Base-by-base conservation (phyloP, 2,888 invertebrate species). In the Gisinianus flammeolus region DNA sequence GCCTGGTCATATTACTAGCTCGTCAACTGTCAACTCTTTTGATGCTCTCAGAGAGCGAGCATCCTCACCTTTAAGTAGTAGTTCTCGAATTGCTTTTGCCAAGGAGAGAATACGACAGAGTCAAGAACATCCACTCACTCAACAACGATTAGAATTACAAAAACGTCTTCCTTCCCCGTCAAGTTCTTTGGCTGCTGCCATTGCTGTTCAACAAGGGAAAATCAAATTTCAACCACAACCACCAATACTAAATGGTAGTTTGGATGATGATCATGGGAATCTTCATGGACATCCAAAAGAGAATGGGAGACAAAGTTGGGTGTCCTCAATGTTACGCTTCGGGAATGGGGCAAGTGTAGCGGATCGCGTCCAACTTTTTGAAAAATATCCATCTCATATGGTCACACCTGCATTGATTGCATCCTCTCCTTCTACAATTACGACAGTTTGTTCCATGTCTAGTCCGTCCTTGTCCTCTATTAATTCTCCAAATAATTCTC, bases 21-120 rank as follows among this genome's bases (percentile, higher is more conserved):
- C 3, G 12, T 28, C 26, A 26, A 6, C 26, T 58, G n/a, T 31
- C 28, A 30, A 19, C 16, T 28, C 44, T 28, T 64, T 72, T 28
- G 58, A 76, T 16, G 28, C 72, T 52, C 67, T 52, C 2, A 16
- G 74, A 44, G 73, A 73, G 28, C 26, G 78, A 30, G 44, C 76
- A 6, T 30, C 77, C 16, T 35, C 64, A 26, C 30, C 67, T 31
- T 0, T 56, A 0, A 31, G 56, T 6, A 75, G 54, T 30, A 54
- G 44, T 35, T 91, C 91, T 0, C 86, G 90, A 4, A 90, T 91
- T 10, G 91, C 91, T 83, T 91, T 91, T 85, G 91, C 91, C 35
- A 92, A 91, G 85, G 90, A 89, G 72, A 88, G 91, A 66, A 91
- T 91, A 85, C 90, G 90, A 82, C 91, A 91, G 76, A 89, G 90